These are phyloP conservation scores for Oryzias sinensis DNA, from an alignment of 2,797 vertebrate genomes.

Conservation along the genomic window DNA sequence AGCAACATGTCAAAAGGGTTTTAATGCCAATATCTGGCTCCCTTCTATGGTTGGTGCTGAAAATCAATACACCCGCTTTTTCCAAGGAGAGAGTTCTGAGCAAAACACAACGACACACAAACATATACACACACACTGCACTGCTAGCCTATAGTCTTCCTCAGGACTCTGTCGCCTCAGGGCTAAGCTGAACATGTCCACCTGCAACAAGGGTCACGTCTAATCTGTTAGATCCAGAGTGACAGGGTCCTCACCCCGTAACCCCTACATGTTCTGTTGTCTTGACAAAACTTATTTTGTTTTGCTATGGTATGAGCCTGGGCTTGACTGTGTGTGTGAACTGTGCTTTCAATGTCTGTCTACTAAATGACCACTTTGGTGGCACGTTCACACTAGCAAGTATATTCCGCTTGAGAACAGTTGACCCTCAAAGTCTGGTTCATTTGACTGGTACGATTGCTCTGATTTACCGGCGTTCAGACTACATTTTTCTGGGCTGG, in stretches of 20 bases:
- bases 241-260: constrained; percentile 61
- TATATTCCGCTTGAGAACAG: no score
- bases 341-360: neutral
- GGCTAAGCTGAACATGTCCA: constrained; percentile 59
- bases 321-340: constrained; percentile 12
- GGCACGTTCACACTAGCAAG: no score
- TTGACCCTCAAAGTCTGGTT: no score
- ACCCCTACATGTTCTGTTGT: constrained; percentile 41
- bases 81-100: constrained; percentile 49
- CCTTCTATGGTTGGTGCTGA: constrained; percentile 51
- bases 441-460: no score
- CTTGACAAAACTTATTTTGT: constrained; percentile 28
- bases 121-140: constrained; percentile 33
- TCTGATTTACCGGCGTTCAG: no score
- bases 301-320: constrained; percentile 16
- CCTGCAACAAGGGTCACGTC: constrained; percentile 47
- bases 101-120: constrained; percentile 27
- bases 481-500: no score
- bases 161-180: constrained; percentile 35
- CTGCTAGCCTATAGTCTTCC: constrained; percentile 37
- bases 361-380: no score
- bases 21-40: constrained; percentile 69
- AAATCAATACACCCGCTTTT: constrained; percentile 67
- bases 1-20: constrained; percentile 72
- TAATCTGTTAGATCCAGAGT: constrained; percentile 65